Percentiles rank a stretch among this genome's conserved stretches.
Evolutionary conservation across 1,140 invertebrate species (phyloP).

Genomic region (Pseudomyrmex sp.): DNA sequence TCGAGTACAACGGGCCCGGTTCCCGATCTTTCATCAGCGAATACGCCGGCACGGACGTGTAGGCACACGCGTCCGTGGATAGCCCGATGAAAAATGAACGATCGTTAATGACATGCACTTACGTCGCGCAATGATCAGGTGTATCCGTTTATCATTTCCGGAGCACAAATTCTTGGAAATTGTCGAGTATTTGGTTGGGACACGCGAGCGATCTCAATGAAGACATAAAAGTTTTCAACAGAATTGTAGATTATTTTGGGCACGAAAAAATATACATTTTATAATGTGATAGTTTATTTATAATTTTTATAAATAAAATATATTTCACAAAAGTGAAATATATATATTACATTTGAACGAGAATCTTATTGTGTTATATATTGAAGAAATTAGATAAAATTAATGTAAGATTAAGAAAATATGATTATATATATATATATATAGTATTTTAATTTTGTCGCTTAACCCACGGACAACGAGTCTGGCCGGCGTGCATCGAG

Average conservation of each 20-base stretch:
- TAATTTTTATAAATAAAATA: neutral
- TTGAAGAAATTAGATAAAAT: neutral
- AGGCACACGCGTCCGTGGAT: slow-evolving; percentile 43
- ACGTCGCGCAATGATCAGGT: slow-evolving; percentile 46
- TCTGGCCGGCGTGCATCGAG: too few species aligned
- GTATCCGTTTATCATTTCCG: slow-evolving; percentile 40
- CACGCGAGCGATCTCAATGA: slow-evolving; percentile 29
- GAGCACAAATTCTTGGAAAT: slow-evolving; percentile 43
- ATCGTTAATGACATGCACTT: slow-evolving; percentile 56
- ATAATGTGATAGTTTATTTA: neutral
- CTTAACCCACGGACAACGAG: too few species aligned
- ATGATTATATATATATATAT: too few species aligned
- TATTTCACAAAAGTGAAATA: neutral
- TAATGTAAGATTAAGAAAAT: too few species aligned
- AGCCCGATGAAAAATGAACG: slow-evolving; percentile 65
- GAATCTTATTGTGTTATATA: neutral
- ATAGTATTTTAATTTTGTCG: too few species aligned
- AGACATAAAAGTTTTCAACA: neutral
- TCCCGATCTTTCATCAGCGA: slow-evolving; percentile 61
- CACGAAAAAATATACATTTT: too few species aligned
- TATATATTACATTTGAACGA: neutral
- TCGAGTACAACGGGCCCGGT: slow-evolving; percentile 31
- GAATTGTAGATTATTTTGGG: too few species aligned
- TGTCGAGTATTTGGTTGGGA: slow-evolving; percentile 2
- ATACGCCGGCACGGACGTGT: slow-evolving; percentile 13